Base-by-base conservation (phyloP, 2,888 invertebrate genomes). In the Athalia cordata region DNA sequence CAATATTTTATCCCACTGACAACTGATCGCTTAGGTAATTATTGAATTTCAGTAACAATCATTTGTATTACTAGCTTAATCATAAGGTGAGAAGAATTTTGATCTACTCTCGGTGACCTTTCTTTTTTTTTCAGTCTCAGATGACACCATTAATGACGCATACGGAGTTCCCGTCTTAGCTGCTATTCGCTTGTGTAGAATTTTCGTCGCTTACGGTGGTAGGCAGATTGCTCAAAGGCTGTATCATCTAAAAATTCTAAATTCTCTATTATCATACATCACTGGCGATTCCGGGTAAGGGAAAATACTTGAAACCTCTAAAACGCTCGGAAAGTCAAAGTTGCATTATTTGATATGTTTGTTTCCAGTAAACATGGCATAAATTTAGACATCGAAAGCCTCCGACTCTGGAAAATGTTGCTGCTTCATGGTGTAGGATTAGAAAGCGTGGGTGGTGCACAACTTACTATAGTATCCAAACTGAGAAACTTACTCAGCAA, bases 171-270 rank as follows among this genome's bases (percentile, higher is more conserved):
- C 97, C 3, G 90, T 96, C 80, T 88, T 93, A 76, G 91, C 93
- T 74, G 95, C 95, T 7, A 87, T 97, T 15, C 96, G 95, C 87
- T 90, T 97, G 4, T 89, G 96, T 55, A 92, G 97, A 83, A 91
- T 96, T 75, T 88, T 97, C 50, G 92, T 94, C 49, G 92, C 84
- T 82, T 83, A 89, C 81, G 84, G 83, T 85, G 87, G 86, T 64
- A 86, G 79, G 80, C 84, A 88, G 81, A 80, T 87, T 72, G 82
- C 85, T 82, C 82, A 85, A 7, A 85, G 81, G 81, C 81, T 89
- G 11, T 79, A 84, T 29, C 81, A 82, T 68, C 81, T 93, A 86
- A 89, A 92, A 78, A 90, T 94, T 75, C 82, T 93, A 76, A 91
- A 92, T 82, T 91, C 92, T 43, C 85, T 94, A 70, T 87, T 92